Evolutionary conservation across 1,140 invertebrate genomes (phyloP), one percentile per base, ranked within the genome.

Genomic region (Delia radicum): DNA sequence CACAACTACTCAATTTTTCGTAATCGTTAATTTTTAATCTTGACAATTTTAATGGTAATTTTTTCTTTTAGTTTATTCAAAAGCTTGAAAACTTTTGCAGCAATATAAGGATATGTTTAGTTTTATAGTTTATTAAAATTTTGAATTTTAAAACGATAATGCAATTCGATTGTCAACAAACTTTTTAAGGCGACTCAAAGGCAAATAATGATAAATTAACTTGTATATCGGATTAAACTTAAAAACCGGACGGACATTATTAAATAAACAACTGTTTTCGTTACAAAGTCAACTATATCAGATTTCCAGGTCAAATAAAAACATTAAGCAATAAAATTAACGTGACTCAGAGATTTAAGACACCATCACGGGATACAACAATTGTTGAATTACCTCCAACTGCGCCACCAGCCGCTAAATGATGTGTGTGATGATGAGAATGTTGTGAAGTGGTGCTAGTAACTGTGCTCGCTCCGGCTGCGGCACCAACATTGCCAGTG

Each of bases 341-440:
- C 12, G 18, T 37, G 37, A n/a, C 75, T 76, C 61, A 76, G 29
- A 76, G 69, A 61, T 85, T 83, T 79, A 85, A 63, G 21, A 85
- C 83, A n/a, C 83, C 83, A 77, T 85, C 83, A 80, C 85, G 82
- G 27, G n/a, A n/a, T n/a, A n/a, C n/a, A n/a, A n/a, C n/a, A n/a
- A n/a, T 55, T 31, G 63, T 24, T 63, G 48, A 80, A 67, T 81
- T 80, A 73, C 79, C 82, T 27, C 82, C 73, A 18, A 75, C 80
- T 63, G 82, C 83, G 65, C 83, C 83, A 37, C 83, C 83, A 81
- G 83, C 83, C 13, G 83, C 81, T 74, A 81, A 78, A 73, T 79
- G 67, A 26, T 73, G 61, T 75, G 79, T 75, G 69, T 48, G 75
- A 18, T 72, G 69, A 75, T 48, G n/a, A n/a, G n/a, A n/a, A n/a